Conservation (phyloP, 2,113 vertebrate genomes). For the Crotalus horridus region DNA sequence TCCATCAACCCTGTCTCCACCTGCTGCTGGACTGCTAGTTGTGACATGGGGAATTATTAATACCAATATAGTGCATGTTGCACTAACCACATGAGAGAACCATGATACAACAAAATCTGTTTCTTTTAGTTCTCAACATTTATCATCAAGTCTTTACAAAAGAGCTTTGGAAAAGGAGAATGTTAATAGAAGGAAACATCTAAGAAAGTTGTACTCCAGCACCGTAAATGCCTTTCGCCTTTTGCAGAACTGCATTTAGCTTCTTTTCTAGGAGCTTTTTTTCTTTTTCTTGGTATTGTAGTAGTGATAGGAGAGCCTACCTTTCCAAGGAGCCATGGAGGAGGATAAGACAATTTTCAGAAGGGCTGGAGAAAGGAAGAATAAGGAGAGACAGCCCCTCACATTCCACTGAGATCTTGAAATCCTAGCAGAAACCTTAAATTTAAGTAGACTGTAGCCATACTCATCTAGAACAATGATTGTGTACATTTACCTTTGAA, state of each 20-base stretch:
- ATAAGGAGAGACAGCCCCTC: background rate
- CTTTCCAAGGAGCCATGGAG: background rate
- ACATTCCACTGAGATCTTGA: background rate
- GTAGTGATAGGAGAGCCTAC: background rate
- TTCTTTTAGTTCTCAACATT: background rate
- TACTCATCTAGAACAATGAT: background rate
- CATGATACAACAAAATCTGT: background rate
- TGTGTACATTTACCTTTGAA: constrained; percentile 23
- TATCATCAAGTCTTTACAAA: background rate
- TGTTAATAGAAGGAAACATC: background rate
- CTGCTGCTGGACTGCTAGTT: background rate
- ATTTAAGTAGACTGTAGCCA: background rate
- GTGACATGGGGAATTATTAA: background rate
- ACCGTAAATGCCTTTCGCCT: background rate
- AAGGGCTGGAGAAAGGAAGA: background rate
- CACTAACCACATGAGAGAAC: background rate
- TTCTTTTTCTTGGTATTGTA: background rate
- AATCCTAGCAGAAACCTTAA: constrained; percentile 4
- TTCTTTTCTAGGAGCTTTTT: background rate
- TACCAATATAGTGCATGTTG: background rate
- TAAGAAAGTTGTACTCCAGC: background rate
- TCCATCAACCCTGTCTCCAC: too few relatives aligned
- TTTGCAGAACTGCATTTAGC: background rate
- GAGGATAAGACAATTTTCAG: background rate
- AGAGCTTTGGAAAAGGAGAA: background rate